These are phyloP conservation scores for Chromobotia macracanthus DNA, from an alignment of 2,797 vertebrate genomes.

Conservation along the genomic window DNA sequence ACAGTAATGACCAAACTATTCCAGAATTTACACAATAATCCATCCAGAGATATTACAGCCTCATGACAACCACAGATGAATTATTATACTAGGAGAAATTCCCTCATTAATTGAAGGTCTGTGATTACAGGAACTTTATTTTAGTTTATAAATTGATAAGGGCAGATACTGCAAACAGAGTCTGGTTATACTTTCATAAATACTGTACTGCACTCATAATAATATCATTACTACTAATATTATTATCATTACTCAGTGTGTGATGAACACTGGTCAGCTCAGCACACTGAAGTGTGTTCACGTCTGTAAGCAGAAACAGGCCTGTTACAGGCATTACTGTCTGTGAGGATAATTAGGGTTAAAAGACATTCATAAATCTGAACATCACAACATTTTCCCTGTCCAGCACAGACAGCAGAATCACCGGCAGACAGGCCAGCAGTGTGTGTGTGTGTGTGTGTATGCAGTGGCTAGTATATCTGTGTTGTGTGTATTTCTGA, in stretches of 20 bases:
- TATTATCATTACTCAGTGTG: too few species aligned
- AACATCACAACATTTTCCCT: constrained; percentile 60
- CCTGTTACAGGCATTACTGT: constrained; percentile 67
- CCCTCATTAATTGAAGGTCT: too few species aligned
- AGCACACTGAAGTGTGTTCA: constrained; percentile 10
- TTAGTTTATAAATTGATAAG: constrained; percentile 13
- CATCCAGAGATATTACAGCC: constrained; percentile 35
- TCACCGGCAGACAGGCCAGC: background rate
- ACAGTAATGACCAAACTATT: constrained; percentile 37
- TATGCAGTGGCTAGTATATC: background rate
- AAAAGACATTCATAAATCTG: constrained; percentile 69
- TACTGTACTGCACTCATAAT: background rate
- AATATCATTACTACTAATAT: too few species aligned
- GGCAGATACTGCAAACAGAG: constrained; percentile 7
- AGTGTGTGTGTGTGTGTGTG: background rate
- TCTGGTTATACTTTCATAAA: background rate
- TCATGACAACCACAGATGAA: constrained; percentile 28
- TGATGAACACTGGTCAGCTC: background rate
- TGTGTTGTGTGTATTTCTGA: background rate
- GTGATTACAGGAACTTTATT: constrained; percentile 20
- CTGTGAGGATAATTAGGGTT: constrained; percentile 66
- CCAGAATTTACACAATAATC: constrained; percentile 15
- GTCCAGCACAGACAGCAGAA: constrained; percentile 53
- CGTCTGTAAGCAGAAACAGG: constrained; percentile 8
- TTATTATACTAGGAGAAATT: too few species aligned